phyloP scores from a whole-genome alignment of 1,140 invertebrate genomes.

The Sycobia sp. region DNA sequence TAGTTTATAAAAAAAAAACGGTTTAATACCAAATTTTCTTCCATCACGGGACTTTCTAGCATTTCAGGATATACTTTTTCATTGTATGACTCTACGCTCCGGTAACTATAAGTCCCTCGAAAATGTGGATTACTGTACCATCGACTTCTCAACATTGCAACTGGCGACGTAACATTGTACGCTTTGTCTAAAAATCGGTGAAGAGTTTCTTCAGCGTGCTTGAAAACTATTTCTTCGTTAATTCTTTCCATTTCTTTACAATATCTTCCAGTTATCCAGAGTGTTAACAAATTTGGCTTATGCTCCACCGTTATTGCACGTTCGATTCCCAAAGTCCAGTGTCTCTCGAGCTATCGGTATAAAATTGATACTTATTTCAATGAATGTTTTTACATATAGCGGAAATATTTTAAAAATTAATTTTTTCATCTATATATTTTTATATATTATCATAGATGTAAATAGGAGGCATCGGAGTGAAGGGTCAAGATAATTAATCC shows the following conservation, averaged over 20 bases:
- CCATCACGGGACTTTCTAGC: constrained; percentile 38
- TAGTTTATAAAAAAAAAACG: too few relatives aligned
- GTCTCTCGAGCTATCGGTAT: constrained; percentile 22
- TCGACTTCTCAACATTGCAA: constrained; percentile 59
- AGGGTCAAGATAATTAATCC: too few relatives aligned
- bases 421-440: too few relatives aligned
- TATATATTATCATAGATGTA: too few relatives aligned
- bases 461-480: too few relatives aligned
- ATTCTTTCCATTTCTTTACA: constrained; percentile 64
- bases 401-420: too few relatives aligned
- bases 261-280: constrained; percentile 64
- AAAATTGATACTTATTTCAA: too few relatives aligned
- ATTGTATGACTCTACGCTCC: constrained; percentile 59
- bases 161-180: constrained; percentile 60
- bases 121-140: constrained; percentile 73
- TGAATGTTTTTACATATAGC: too few relatives aligned
- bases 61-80: constrained; percentile 14
- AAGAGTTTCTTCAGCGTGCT: constrained; percentile 52
- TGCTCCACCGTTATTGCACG: constrained; percentile 68
- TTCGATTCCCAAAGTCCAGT: constrained; percentile 66
- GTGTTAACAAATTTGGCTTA: constrained; percentile 69
- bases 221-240: constrained; percentile 56
- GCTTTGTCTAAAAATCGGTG: constrained; percentile 54
- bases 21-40: constrained; percentile 37
- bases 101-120: constrained; percentile 72